phyloP scores from a whole-genome alignment of 2,797 vertebrate species.

The Rallus crepitans region DNA sequence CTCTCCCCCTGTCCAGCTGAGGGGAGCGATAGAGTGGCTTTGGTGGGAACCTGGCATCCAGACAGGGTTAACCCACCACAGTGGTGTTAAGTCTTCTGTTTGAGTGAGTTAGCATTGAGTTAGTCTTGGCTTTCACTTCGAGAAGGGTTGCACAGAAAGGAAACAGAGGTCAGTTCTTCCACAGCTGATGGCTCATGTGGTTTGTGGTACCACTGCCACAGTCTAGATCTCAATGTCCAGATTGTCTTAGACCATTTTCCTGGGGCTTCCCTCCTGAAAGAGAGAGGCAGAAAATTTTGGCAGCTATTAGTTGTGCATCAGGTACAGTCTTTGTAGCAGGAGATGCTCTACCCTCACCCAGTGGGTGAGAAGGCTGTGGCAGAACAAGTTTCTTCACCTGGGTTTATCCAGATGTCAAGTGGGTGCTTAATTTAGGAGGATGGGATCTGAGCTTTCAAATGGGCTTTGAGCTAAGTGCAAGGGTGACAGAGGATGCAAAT shows the following conservation, averaged over 20 bases:
- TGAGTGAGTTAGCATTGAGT: not conserved
- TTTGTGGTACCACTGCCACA: not conserved
- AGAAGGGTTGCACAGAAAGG: not conserved
- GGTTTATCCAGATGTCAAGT: not conserved
- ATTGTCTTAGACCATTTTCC: not conserved
- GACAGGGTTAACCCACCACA: no score
- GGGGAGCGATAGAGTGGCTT: no score
- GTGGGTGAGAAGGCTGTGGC: not conserved
- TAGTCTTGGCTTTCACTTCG: not conserved
- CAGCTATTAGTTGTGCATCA: not conserved
- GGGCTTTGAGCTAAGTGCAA: not conserved
- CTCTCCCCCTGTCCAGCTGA: no score
- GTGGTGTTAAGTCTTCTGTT: not conserved
- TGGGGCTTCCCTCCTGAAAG: not conserved
- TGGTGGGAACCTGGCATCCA: no score
- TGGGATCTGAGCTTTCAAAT: not conserved
- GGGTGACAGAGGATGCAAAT: not conserved
- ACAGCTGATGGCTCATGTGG: rapidly evolving
- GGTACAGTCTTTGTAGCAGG: rapidly evolving
- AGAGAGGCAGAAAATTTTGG: not conserved
- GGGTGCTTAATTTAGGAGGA: not conserved
- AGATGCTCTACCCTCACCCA: not conserved
- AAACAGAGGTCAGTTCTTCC: not conserved
- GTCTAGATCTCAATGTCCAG: not conserved
- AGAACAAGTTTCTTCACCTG: not conserved